Conservation (phyloP, 2,113 vertebrate genomes). For the Tiliqua scincoides region DNA sequence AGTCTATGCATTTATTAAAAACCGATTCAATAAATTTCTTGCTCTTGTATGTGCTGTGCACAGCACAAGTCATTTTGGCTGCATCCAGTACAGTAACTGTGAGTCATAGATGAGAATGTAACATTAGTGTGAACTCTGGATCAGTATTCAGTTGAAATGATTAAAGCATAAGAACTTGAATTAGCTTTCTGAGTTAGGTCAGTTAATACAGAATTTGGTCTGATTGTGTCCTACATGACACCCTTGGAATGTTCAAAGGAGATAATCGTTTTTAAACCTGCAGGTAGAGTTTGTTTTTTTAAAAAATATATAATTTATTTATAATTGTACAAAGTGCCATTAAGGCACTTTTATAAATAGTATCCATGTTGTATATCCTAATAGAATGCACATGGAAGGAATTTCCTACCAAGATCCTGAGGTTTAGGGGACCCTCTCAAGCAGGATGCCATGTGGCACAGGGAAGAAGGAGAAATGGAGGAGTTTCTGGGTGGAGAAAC, state of each 20-base stretch:
- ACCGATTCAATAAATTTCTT: conserved; percentile 33
- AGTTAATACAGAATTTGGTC: not conserved
- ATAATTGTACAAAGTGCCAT: no score
- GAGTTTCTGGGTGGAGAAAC: no score
- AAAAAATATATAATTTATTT: not conserved
- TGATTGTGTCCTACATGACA: not conserved
- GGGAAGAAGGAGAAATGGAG: not conserved
- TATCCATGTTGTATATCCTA: no score
- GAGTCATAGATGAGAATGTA: conserved; percentile 6
- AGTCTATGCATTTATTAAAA: conserved; percentile 1
- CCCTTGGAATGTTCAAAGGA: not conserved
- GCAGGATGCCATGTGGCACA: no score
- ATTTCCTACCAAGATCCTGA: no score
- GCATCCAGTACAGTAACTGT: conserved; percentile 35
- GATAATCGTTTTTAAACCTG: not conserved
- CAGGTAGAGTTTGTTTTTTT: not conserved
- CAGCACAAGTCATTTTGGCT: conserved; percentile 37
- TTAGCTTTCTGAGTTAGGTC: not conserved
- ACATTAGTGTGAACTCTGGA: conserved; percentile 14
- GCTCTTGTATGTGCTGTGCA: conserved; percentile 27
- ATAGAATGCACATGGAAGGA: no score
- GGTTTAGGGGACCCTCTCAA: no score
- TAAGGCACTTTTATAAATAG: not conserved
- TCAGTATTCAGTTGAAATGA: conserved; percentile 35
- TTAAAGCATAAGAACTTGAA: not conserved